phyloP scores from a whole-genome alignment of 2,888 invertebrate genomes.

The Andrena haemorrhoa region DNA sequence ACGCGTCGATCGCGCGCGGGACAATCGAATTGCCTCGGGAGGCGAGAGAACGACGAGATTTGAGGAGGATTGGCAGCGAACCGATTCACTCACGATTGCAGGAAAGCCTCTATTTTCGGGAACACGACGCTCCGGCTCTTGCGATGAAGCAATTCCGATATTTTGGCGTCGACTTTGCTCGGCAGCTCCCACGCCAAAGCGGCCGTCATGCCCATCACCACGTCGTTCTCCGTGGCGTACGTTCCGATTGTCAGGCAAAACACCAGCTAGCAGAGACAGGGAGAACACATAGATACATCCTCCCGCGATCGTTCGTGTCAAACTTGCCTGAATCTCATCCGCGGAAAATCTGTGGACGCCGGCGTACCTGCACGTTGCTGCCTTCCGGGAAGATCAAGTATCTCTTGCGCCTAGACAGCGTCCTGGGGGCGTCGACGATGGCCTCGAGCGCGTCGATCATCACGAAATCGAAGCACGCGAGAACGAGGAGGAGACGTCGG shows the following conservation, averaged over 20 bases:
- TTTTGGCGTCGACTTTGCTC: constrained; percentile 78
- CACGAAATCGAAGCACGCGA: constrained; percentile 61
- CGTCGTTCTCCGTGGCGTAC: constrained; percentile 86
- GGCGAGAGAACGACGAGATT: background rate
- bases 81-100: constrained; percentile 87
- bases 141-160: constrained; percentile 86
- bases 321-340: background rate
- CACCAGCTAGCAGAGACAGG: constrained; percentile 81
- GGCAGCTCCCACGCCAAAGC: constrained; percentile 93
- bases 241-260: constrained; percentile 88
- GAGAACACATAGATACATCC: background rate
- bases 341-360: background rate
- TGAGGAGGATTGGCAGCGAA: background rate
- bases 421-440: constrained; percentile 44
- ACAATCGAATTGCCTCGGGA: background rate
- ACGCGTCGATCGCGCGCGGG: background rate
- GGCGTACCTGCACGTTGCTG: constrained; percentile 86
- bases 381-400: constrained; percentile 88
- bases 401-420: constrained; percentile 86
- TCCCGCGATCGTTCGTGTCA: background rate
- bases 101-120: constrained; percentile 88
- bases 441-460: constrained; percentile 30
- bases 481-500: constrained; percentile 36
- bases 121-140: constrained; percentile 87
- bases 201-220: constrained; percentile 90